A percentile compares a stretch with the other conserved stretches of the same genome.
Evolutionary conservation across 2,888 invertebrate species (phyloP).

Genomic region (Cactoblastis cactorum): DNA sequence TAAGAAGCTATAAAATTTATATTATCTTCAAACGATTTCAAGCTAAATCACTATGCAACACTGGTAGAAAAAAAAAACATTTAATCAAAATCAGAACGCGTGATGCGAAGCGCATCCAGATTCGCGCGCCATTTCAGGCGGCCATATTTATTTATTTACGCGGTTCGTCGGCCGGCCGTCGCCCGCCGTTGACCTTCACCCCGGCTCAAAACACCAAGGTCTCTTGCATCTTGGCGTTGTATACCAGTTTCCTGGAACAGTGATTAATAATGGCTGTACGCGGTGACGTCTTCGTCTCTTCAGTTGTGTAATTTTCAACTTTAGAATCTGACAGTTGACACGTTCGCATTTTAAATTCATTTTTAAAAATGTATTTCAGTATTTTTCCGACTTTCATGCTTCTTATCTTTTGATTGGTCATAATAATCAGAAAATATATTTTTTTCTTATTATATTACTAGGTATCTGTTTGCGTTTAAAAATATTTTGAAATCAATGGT

Average conservation of each 20-base stretch:
- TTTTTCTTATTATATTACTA: not conserved
- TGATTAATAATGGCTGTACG: constrained; percentile 27
- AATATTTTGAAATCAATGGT: too few relatives aligned
- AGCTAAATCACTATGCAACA: not conserved
- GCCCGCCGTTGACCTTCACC: constrained; percentile 58
- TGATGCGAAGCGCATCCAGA: constrained; percentile 27
- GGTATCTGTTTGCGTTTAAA: too few relatives aligned
- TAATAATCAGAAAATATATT: too few relatives aligned
- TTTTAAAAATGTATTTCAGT: not conserved
- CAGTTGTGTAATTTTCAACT: constrained; percentile 18
- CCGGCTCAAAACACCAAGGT: constrained; percentile 43
- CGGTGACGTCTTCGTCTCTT: constrained; percentile 17
- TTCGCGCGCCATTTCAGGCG: constrained; percentile 30
- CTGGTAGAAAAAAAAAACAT: constrained; percentile 3
- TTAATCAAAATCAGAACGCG: not conserved
- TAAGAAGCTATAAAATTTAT: too few relatives aligned
- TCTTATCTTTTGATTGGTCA: not conserved
- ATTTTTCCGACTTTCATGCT: not conserved
- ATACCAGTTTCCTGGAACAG: constrained; percentile 36
- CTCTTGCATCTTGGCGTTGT: constrained; percentile 31
- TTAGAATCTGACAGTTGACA: constrained; percentile 4
- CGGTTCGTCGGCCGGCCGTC: constrained; percentile 58
- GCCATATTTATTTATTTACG: constrained; percentile 53
- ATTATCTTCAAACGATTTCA: not conserved
- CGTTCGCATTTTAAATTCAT: not conserved